These are phyloP conservation scores for Drosophila borealis DNA, from an alignment of 2,888 invertebrate species.

Conservation along the genomic window DNA sequence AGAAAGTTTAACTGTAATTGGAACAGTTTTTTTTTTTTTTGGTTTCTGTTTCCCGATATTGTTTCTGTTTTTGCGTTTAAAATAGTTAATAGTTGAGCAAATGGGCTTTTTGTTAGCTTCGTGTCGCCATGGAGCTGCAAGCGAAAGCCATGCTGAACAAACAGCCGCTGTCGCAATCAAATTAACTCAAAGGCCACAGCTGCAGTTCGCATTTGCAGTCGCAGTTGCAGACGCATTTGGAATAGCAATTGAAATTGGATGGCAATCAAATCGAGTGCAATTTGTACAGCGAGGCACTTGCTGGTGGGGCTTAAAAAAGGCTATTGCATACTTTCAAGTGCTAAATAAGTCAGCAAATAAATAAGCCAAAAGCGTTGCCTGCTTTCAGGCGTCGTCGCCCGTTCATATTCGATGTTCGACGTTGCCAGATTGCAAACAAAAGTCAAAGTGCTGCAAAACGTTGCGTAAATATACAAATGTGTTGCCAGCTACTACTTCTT, in stretches of 20 bases:
- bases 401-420: not conserved
- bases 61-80: not conserved
- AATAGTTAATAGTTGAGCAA: slow-evolving; percentile 18
- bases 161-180: slow-evolving; percentile 10
- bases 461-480: slow-evolving; percentile 31
- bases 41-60: slow-evolving; percentile 1
- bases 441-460: slow-evolving; percentile 26
- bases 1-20: not conserved
- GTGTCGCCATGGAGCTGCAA: not conserved
- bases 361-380: slow-evolving; percentile 60
- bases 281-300: slow-evolving; percentile 38
- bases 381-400: slow-evolving; percentile 19
- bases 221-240: slow-evolving; percentile 11
- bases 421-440: slow-evolving; percentile 16
- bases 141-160: not conserved
- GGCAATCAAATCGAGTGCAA: slow-evolving; percentile 74
- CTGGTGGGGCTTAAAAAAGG: slow-evolving; percentile 17
- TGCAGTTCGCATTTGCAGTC: not conserved
- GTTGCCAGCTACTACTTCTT: slow-evolving; percentile 2
- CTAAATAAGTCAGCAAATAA: slow-evolving; percentile 62
- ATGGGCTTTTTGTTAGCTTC: not conserved
- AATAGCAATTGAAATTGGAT: slow-evolving; percentile 41
- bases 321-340: slow-evolving; percentile 65
- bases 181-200: slow-evolving; percentile 7
- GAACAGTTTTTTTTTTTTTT: not conserved